Evolutionary conservation across 2,113 vertebrate genomes (phyloP), one percentile per base, ranked within the genome.

Genomic region (Steatornis caripensis): DNA sequence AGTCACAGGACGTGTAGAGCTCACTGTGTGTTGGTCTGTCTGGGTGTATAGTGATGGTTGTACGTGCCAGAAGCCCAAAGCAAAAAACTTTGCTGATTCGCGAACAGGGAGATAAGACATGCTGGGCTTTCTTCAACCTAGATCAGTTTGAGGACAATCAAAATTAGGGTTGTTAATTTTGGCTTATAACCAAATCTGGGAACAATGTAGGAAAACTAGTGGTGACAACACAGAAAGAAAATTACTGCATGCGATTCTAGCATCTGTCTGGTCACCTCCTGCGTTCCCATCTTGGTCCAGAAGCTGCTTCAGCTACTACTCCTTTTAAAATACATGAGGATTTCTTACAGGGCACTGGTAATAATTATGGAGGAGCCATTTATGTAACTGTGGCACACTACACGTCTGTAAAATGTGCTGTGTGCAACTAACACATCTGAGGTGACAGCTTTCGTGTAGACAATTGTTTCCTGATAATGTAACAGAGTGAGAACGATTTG

Each of bases 1-100:
- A 29, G 5, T 11, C 12, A 4, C 3, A 19, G 65, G 75, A 16
- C 6, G 0, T 0, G 1, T 0, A 2, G 61, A 3, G 23, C 12
- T 7, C 53, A 71, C 54, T 83, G 18, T 9, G 51, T 66, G 1
- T 39, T 27, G 5, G 26, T 21, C 51, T 57, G 2, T 15, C 32
- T 11, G 0, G 20, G 10, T 58, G 8, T 11, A 5, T 12, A 21
- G 20, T 34, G 39, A 23, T 43, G 32, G 58, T 7, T n/a, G 17
- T 10, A 6, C 8, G 1, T 8, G 5, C 2, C 11, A 32, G 51
- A 62, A 71, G 17, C 61, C 55, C 27, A 10, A 36, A 53, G 30
- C 37, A 39, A 51, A 81, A 29, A 29, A 21, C 16, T 4, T 2
- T 68, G 32, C 1, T 27, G 58, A 77, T 53, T 70, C 87, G 45